A percentile compares a stretch with the other conserved stretches of the same genome.
Conservation (phyloP, 1,140 invertebrate species). For the Trissolcus basalis region DNA sequence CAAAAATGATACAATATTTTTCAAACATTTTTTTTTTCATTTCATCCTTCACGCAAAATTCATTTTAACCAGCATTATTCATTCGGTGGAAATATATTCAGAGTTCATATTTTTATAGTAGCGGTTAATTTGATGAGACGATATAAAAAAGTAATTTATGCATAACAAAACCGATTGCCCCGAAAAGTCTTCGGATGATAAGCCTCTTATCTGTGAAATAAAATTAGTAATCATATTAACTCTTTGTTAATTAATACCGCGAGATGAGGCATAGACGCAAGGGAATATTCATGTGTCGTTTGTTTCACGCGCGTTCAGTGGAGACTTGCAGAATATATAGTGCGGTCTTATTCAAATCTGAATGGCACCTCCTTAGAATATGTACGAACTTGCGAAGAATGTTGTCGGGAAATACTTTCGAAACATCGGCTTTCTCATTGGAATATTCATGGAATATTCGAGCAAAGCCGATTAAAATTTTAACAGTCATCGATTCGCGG, state of each 20-base stretch:
- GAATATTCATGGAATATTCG: slow-evolving; percentile 53
- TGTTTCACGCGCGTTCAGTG: slow-evolving; percentile 20
- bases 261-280: slow-evolving; percentile 1
- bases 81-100: no score
- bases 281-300: slow-evolving; percentile 48
- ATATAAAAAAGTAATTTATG: no score
- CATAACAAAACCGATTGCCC: no score
- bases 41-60: no score
- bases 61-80: no score
- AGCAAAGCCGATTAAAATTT: slow-evolving; percentile 51
- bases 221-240: no score
- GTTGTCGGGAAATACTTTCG: slow-evolving; percentile 48
- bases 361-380: slow-evolving; percentile 49
- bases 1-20: no score
- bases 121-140: no score
- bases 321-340: slow-evolving; percentile 46
- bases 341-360: slow-evolving; percentile 51
- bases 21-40: no score
- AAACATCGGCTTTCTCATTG: slow-evolving; percentile 43
- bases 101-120: no score
- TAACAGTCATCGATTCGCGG: slow-evolving; percentile 35
- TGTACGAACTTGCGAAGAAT: slow-evolving; percentile 51
- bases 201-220: slow-evolving; percentile 9
- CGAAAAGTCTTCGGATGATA: slow-evolving; percentile 1
- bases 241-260: slow-evolving; percentile 22